Percentiles rank a stretch among this genome's conserved stretches.
Evolutionary conservation across 2,888 invertebrate species (phyloP).

Genomic region (Adela reaumurella): DNA sequence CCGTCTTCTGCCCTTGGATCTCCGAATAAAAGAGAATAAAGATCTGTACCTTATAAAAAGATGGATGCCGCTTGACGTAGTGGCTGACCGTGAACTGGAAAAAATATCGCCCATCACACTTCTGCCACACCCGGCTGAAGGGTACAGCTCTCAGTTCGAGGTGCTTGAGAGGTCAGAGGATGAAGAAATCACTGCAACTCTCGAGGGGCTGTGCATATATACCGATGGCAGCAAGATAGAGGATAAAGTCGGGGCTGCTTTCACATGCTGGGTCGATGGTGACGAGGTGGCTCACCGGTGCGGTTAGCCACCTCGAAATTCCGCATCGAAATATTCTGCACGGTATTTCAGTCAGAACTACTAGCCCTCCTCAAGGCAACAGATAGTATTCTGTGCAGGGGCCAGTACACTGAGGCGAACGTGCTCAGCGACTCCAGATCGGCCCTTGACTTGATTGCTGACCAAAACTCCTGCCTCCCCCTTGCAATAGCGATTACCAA

Average conservation of each 20-base stretch:
- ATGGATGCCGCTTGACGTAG: no score
- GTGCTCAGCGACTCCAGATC: background rate
- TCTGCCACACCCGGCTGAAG: no score
- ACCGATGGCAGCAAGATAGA: conserved; percentile 4
- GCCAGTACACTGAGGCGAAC: background rate
- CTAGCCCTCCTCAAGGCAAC: background rate
- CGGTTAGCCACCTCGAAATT: no score
- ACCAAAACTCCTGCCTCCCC: background rate
- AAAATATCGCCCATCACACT: no score
- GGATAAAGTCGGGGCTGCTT: background rate
- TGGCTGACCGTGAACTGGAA: no score
- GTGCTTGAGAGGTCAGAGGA: no score
- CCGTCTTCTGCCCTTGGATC: no score
- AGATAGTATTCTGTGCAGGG: background rate
- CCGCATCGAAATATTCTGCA: conserved; percentile 1
- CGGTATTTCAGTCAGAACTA: conserved; percentile 3
- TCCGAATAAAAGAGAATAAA: no score
- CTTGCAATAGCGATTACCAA: background rate
- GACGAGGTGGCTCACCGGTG: background rate
- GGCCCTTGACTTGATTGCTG: background rate
- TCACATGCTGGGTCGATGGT: background rate
- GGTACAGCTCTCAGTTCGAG: no score
- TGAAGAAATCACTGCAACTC: no score
- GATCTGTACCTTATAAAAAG: no score
- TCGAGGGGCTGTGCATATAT: no score